Evolutionary conservation across 1,140 invertebrate genomes (phyloP), one percentile per base, ranked within the genome.

Genomic region (Triops cancriformis): DNA sequence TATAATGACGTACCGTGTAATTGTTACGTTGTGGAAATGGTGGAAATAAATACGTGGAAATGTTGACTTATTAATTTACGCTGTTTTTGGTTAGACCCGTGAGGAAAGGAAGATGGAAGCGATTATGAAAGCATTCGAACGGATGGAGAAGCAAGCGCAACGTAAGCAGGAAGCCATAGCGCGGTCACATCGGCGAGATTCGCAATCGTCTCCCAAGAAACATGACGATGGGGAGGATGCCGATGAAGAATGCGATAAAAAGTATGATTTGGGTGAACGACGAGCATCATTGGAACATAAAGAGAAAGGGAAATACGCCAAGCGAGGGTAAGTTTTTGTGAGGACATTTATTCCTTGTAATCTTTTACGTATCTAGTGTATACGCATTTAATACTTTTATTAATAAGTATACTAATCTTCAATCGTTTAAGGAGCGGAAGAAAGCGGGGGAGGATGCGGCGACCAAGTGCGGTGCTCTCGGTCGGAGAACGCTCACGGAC

Each of bases 51-150:
- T n/a, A n/a, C n/a, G n/a, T n/a, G n/a, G n/a, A n/a, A n/a, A n/a
- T n/a, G n/a, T n/a, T n/a, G n/a, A n/a, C n/a, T n/a, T n/a, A n/a
- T n/a, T n/a, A n/a, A n/a, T n/a, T n/a, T n/a, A n/a, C n/a, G 23
- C 6, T 75, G 26, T 80, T 23, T 76, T 77, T 80, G 79, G 82
- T 11, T 85, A 94, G 91, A 94, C 93, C 2, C 86, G 95, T 4
- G 96, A 98, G 85, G 96, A 98, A 82, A 88, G 95, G n/a, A 98
- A 98, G 86, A 91, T 98, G 88, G 93, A 96, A 82, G 94, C 95
- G 0, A 95, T 96, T 80, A 91, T 98, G 89, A 94, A 95, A 82
- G 94, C 94, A 0, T 95, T 98, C 84, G 87, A 88, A 80, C 84
- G 86, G 79, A 83, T 89, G 84, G 88, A 88, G 79, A 91, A 85